Conservation (phyloP, 2,888 invertebrate genomes). For the Ramazzottius varieornatus region DNA sequence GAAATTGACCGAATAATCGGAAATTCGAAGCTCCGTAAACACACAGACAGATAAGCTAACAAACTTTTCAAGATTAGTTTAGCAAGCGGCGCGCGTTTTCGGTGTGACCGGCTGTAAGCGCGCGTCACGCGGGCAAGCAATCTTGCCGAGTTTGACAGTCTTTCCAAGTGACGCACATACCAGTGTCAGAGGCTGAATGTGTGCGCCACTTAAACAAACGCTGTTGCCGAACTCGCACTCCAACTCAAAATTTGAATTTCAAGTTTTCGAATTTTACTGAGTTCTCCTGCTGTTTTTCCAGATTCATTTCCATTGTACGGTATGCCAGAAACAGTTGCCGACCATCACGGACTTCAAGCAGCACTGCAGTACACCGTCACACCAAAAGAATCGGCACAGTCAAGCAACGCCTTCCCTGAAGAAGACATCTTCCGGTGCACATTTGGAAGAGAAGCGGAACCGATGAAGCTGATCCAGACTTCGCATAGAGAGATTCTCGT, state of each 20-base stretch:
- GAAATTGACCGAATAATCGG: not conserved
- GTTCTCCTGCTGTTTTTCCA: constrained; percentile 19
- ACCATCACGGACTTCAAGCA: constrained; percentile 20
- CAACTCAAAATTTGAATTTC: not conserved
- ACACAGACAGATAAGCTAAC: not conserved
- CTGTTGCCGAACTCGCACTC: no score
- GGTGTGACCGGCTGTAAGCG: no score
- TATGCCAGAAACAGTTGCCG: constrained; percentile 29
- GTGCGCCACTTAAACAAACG: no score
- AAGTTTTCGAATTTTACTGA: not conserved
- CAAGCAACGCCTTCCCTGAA: not conserved
- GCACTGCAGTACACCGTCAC: constrained; percentile 18
- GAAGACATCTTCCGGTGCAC: not conserved
- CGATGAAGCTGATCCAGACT: no score
- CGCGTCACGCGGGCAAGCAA: no score
- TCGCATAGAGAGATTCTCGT: no score
- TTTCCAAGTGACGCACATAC: no score
- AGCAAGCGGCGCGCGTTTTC: no score
- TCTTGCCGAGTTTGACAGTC: no score
- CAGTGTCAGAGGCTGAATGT: no score
- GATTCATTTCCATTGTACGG: constrained; percentile 42
- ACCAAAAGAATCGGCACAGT: constrained; percentile 8
- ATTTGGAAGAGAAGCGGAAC: no score
- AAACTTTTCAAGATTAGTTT: no score
- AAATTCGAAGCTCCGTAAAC: not conserved